These are phyloP conservation scores for Rallus limicola DNA, from an alignment of 2,113 vertebrate species.

Conservation along the genomic window DNA sequence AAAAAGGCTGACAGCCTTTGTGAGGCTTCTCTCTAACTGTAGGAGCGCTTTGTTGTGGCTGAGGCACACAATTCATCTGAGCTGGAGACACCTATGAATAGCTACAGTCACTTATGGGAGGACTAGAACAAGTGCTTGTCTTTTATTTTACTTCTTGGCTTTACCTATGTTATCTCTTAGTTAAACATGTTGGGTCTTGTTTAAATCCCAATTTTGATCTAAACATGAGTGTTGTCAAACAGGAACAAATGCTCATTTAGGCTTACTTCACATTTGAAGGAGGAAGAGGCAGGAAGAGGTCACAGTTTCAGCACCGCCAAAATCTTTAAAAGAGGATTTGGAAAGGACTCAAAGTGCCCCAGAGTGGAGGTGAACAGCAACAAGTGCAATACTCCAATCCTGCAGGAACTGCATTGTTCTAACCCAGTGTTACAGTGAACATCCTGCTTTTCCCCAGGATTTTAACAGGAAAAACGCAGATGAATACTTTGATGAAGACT, in stretches of 20 bases:
- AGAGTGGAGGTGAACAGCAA: neutral
- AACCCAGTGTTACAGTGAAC: neutral
- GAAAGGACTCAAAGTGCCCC: neutral
- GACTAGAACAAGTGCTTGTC: neutral
- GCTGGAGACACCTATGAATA: neutral
- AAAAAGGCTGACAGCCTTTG: neutral
- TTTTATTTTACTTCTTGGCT: neutral
- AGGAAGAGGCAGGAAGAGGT: neutral
- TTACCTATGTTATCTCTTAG: neutral
- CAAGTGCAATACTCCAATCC: neutral
- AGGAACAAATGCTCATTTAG: neutral
- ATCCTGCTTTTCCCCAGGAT: neutral
- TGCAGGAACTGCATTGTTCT: neutral
- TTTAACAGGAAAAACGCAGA: neutral
- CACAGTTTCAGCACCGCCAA: neutral
- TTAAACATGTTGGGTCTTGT: neutral
- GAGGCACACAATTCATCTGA: neutral
- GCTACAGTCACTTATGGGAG: neutral
- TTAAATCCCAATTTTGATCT: neutral
- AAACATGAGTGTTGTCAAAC: neutral
- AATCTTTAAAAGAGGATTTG: neutral
- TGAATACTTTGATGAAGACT: neutral
- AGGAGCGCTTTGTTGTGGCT: neutral
- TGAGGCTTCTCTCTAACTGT: neutral
- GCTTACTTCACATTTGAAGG: neutral